Evolutionary conservation across 2,113 vertebrate genomes (phyloP), one percentile per base, ranked within the genome.

Genomic region (Pavo muticus): DNA sequence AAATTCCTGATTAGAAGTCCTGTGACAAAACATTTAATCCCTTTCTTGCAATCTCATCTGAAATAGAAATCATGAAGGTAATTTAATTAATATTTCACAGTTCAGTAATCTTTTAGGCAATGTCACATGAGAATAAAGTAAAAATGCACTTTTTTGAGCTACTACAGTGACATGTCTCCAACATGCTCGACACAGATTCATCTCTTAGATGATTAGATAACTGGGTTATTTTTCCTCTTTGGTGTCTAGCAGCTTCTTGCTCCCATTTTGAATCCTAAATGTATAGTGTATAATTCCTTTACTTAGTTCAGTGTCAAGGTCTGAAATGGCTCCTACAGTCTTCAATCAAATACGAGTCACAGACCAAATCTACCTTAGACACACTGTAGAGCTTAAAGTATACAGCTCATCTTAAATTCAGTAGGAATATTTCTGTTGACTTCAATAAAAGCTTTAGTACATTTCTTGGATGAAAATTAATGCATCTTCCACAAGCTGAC

Each of bases 111-210:
- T 94, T 97, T 96, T 45, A 90, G 52, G 63, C 59, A 90, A 77
- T 17, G 18, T 60, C 72, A 95, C 19, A 37, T 11, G 44, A 79
- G 50, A 91, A 70, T 60, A 88, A 63, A 85, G 47, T 10, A 83
- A 97, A 96, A 94, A 92, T 42, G 37, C 37, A 78, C 40, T 91
- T 93, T 89, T 93, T 67, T 75, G 56, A 92, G 47, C 20, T 86
- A 29, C 50, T 83, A 88, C 40, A 44, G 77, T 79, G 79, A 45
- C 56, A 57, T 76, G 30, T 69, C 57, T 88, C 48, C 39, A 93
- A 40, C 42, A 77, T n/a, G 24, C 35, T 72, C 88, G 84, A 73
- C 25, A 77, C 16, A 84, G 44, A 59, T 94, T 83, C 29, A 81
- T 89, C 29, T 74, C 90, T 86, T 81, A 69, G 44, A 63, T 75